Conservation (phyloP, 2,797 vertebrate species). For the Eospalax fontanierii region DNA sequence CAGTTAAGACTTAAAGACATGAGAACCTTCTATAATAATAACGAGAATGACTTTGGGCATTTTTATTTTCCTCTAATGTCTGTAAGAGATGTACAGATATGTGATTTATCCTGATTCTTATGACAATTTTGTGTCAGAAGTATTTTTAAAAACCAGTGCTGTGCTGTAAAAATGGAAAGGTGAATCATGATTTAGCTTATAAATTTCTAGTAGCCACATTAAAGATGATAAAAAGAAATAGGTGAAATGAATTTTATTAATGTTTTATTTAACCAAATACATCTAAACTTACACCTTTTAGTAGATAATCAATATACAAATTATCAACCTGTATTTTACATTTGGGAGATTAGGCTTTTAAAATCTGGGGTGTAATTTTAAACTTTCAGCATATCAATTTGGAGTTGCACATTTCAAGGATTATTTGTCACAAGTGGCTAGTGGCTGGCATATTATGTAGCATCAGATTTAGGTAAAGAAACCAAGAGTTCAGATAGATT, state of each 20-base stretch:
- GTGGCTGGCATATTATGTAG: not conserved
- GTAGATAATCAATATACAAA: not conserved
- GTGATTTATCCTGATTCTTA: slow-evolving; percentile 61
- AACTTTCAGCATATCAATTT: not conserved
- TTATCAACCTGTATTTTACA: not conserved
- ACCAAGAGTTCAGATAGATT: not conserved
- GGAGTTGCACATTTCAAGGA: not conserved
- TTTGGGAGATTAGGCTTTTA: not conserved
- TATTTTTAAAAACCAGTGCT: slow-evolving; percentile 30
- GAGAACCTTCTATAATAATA: not conserved
- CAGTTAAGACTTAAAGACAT: not conserved
- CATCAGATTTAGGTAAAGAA: not conserved
- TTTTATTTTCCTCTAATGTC: slow-evolving; percentile 12
- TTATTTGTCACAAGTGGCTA: not conserved
- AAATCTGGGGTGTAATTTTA: slow-evolving; percentile 18
- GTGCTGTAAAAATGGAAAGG: slow-evolving; percentile 45
- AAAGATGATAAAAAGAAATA: slow-evolving; percentile 42
- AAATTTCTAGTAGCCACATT: not conserved
- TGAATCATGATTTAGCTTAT: slow-evolving; percentile 47
- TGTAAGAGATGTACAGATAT: not conserved
- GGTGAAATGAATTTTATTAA: slow-evolving; percentile 36
- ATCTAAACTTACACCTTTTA: slow-evolving; percentile 29
- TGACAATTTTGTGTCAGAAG: not conserved
- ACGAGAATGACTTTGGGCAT: not conserved
- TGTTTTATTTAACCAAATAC: slow-evolving; percentile 35